Evolutionary conservation across 1,140 invertebrate genomes (phyloP), one percentile per base, ranked within the genome.

Genomic region (Cardiocondyla obscurior): DNA sequence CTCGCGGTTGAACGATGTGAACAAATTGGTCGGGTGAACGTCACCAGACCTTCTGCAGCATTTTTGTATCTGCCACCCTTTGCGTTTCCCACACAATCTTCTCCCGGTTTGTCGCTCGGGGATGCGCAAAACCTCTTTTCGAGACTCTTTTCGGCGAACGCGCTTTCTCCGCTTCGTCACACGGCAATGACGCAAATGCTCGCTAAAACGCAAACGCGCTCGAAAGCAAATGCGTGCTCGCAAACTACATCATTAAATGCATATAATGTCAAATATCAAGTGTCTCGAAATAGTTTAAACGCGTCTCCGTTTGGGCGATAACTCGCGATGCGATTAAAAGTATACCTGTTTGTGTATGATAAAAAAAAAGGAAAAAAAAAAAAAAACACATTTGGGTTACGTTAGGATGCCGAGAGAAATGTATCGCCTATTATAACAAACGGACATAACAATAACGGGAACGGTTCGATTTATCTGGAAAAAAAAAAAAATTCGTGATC

Each of bases 21-120:
- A 62, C 60, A 74, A 57, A 44, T 73, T 70, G 73, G 53, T 39
- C 28, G 42, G 33, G 73, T 49, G 72, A 60, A 86, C 88, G 88
- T 89, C 88, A 88, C 14, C 39, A 49, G 49, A 36, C 46, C 70
- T 53, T 62, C 51, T 36, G 33, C n/a, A n/a, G 19, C 74, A 64
- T 73, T 89, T 89, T 85, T 89, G 85, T 89, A 86, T 89, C 86
- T 77, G n/a, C 72, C 49, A 60, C 64, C 44, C 51, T 83, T 64
- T 57, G 36, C 49, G 51, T 87, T 88, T 90, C 77, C 86, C 88
- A 90, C 88, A 90, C 84, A 84, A 86, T 83, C 84, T 55, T 42
- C 69, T 51, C 49, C n/a, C 44, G 53, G 30, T 42, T 55, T 49
- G 44, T 39, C 53, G 46, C 19, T 79, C 39, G 46, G 46, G 58